These are phyloP conservation scores for Chrysaora quinquecirrha DNA, from an alignment of 30 jellyfish, hydroid and myxozoan species.

Conservation along the genomic window DNA sequence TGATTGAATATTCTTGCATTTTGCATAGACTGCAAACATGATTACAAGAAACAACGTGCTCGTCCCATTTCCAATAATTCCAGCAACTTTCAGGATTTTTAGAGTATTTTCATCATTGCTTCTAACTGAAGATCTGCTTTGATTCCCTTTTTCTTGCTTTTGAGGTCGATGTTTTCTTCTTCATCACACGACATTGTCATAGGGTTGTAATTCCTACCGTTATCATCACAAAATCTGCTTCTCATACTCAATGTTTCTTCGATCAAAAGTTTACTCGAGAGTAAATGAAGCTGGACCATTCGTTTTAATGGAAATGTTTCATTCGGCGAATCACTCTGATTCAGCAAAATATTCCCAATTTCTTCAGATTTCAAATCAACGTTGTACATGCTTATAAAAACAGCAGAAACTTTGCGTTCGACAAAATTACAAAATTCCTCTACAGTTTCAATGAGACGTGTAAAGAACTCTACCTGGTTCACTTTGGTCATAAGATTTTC, in stretches of 20 bases:
- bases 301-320: neutral
- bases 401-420: slow-evolving; percentile 10
- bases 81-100: neutral
- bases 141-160: no score
- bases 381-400: neutral
- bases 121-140: no score
- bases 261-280: slow-evolving; percentile 25
- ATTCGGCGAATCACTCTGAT: neutral
- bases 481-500: neutral
- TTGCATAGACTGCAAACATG: slow-evolving; percentile 10
- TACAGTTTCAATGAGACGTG: neutral
- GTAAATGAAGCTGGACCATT: neutral
- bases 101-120: neutral
- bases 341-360: neutral
- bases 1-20: slow-evolving; percentile 11
- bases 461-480: neutral
- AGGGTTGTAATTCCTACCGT: neutral
- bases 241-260: neutral
- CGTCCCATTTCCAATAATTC: slow-evolving; percentile 9
- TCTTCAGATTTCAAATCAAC: neutral
- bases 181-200: slow-evolving; percentile 2
- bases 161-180: no score
- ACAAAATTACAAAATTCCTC: slow-evolving; percentile 25
- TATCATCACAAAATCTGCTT: neutral
- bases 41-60: slow-evolving; percentile 23